Evolutionary conservation across 2,113 vertebrate genomes (phyloP).

Genomic region (Melanerpes formicivorus): DNA sequence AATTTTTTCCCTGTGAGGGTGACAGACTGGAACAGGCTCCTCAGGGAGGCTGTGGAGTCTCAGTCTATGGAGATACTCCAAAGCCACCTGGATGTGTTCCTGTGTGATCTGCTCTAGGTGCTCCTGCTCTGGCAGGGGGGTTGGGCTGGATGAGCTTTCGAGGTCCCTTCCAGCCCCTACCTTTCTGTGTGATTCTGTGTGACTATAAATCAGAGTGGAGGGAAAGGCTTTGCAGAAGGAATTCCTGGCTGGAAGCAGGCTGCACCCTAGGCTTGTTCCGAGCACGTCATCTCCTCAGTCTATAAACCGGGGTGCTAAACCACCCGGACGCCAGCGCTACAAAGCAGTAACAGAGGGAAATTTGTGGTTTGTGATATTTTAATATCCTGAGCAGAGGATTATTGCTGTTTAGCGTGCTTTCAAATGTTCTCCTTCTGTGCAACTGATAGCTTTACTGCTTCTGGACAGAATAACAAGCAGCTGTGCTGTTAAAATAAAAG

Average conservation of each 20-base stretch:
- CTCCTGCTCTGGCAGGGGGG: no score
- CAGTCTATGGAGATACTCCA: no score
- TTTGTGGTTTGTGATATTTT: conserved; percentile 32
- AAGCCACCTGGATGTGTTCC: no score
- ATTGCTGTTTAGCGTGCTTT: conserved; percentile 34
- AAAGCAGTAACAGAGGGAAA: not conserved
- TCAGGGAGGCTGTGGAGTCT: no score
- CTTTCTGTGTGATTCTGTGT: no score
- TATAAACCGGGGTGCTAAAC: not conserved
- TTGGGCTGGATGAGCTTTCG: no score
- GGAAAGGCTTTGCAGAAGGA: not conserved
- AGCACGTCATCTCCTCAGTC: not conserved
- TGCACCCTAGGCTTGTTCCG: not conserved
- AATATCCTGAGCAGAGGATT: conserved; percentile 40
- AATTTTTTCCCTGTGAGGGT: no score
- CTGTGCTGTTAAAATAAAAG: conserved; percentile 4
- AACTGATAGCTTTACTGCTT: conserved; percentile 31
- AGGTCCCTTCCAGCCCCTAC: no score
- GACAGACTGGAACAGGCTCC: no score
- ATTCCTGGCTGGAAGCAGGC: not conserved
- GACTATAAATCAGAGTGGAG: not conserved
- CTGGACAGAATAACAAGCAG: conserved; percentile 44
- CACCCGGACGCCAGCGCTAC: not conserved
- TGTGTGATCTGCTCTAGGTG: no score
- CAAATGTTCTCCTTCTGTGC: conserved; percentile 23